phyloP scores from a whole-genome alignment of 2,797 vertebrate species.

The Myripristis murdjan region DNA sequence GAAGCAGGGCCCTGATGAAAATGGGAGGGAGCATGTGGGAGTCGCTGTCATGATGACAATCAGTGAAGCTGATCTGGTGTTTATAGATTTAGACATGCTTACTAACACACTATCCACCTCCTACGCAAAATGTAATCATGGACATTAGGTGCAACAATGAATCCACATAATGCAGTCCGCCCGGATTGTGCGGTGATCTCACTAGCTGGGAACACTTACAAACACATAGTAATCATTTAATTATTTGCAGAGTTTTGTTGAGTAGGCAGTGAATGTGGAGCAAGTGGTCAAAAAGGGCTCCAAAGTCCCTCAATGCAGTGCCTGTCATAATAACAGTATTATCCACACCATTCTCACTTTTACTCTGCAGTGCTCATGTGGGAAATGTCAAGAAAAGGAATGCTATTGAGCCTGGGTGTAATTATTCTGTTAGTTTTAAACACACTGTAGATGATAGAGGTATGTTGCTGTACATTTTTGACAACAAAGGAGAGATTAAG shows the following conservation, averaged over 20 bases:
- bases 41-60: constrained; percentile 56
- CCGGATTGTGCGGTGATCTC: neutral
- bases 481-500: constrained; percentile 51
- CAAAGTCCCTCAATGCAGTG: neutral
- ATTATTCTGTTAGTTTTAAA: constrained; percentile 12
- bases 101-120: constrained; percentile 21
- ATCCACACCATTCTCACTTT: neutral
- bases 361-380: neutral
- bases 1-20: constrained; percentile 72
- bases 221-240: neutral
- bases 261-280: neutral
- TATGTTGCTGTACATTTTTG: constrained; percentile 49
- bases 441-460: constrained; percentile 17
- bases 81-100: constrained; percentile 34
- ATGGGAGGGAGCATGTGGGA: constrained; percentile 65
- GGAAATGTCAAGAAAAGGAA: constrained; percentile 13
- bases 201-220: neutral
- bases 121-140: constrained; percentile 28
- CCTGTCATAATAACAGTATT: neutral
- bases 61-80: constrained; percentile 54
- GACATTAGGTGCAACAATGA: constrained; percentile 3
- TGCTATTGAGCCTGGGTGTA: neutral
- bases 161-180: neutral
- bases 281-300: neutral
- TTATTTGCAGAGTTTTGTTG: neutral